Evolutionary conservation across 2,113 vertebrate genomes (phyloP), one percentile per base, ranked within the genome.

Genomic region (Protomyctophum bolini): DNA sequence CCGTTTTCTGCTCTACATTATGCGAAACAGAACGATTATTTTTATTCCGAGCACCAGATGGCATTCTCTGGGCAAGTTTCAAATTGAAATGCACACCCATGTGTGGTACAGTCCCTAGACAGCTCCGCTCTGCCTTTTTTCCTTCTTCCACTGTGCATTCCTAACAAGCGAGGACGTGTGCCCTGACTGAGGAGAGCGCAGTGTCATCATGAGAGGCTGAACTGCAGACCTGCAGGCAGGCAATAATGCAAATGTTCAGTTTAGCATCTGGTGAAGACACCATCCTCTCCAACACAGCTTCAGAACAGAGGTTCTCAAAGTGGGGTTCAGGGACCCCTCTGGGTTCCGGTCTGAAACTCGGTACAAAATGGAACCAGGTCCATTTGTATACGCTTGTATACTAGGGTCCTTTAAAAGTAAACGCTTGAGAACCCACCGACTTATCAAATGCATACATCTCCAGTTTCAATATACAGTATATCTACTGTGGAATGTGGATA

Each of bases 1-100:
- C 58, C 41, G 2, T 63, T 48, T 66, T 11, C 47, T n/a, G 54
- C 45, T 63, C 10, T 72, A 60, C 55, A 73, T 7, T 55, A 57
- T 61, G 73, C 8, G 76, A 76, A 47, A 68, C 14, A 70, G 6
- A 29, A 10, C 8, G 1, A 58, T 58, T 15, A 3, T 8, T 70
- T 68, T 75, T 78, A 58, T 82, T 85, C 75, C 79, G 61, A 66
- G 56, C 72, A 57, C 41, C 48, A 48, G 61, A 12, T 71, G 63
- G 14, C 68, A 46, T 51, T 68, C 57, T 58, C 54, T 56, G 55
- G 67, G 69, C 8, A 33, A 33, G 71, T 52, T 69, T 56, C 55
- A 28, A 49, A 60, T 54, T 41, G 58, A 6, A 68, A 66, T 33
- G 33, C 33, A 48, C 58, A 45, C 46, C 66, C n/a, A 62, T 48